Percentiles rank a stretch among this genome's conserved stretches.
phyloP scores from a whole-genome alignment of 2,113 vertebrate species.

The Ophthalmolycus amberensis region DNA sequence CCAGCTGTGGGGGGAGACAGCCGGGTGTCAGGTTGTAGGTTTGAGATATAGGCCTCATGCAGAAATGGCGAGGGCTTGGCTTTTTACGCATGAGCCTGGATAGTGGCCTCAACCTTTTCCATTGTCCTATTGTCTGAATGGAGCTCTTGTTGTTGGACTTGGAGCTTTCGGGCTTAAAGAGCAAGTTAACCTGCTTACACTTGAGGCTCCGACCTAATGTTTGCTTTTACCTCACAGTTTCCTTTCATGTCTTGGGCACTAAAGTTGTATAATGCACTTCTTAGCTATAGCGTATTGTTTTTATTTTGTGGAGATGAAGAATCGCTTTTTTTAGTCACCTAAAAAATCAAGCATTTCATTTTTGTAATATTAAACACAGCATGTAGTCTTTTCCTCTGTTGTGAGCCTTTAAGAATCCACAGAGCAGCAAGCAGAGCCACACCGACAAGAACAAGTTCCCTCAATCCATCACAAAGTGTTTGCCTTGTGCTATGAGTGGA shows the following conservation, averaged over 20 bases:
- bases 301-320: slow-evolving; percentile 3
- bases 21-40: slow-evolving; percentile 64
- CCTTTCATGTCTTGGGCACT: slow-evolving; percentile 34
- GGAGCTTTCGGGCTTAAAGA: slow-evolving; percentile 57
- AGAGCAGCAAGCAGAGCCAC: slow-evolving; percentile 26
- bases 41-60: slow-evolving; percentile 15
- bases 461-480: slow-evolving; percentile 58
- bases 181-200: slow-evolving; percentile 61
- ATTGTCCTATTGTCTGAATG: slow-evolving; percentile 73
- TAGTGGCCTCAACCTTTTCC: slow-evolving; percentile 66
- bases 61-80: slow-evolving; percentile 55
- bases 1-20: slow-evolving; percentile 53
- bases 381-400: slow-evolving; percentile 20
- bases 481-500: slow-evolving; percentile 51
- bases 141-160: slow-evolving; percentile 60
- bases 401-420: slow-evolving; percentile 33
- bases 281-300: neutral
- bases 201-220: slow-evolving; percentile 51
- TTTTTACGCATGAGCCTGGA: slow-evolving; percentile 50
- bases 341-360: neutral
- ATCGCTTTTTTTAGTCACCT: neutral
- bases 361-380: neutral
- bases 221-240: slow-evolving; percentile 46
- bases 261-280: neutral
- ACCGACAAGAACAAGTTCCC: slow-evolving; percentile 43